Evolutionary conservation across 2,113 vertebrate genomes (phyloP).

Genomic region (Nansenia antarctica): DNA sequence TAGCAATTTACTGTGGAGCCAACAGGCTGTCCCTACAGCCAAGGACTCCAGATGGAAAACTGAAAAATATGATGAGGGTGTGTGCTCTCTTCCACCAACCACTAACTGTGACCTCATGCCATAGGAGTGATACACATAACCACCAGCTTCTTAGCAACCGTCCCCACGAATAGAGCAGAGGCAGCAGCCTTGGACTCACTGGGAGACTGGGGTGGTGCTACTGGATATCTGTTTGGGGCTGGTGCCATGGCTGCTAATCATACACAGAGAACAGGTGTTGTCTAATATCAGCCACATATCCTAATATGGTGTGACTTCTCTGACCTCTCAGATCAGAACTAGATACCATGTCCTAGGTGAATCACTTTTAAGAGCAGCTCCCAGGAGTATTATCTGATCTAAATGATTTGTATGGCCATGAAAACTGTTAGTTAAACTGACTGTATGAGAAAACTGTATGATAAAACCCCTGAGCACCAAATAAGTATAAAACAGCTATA

Average conservation of each 20-base stretch:
- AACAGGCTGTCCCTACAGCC: slow-evolving; percentile 24
- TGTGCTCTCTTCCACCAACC: slow-evolving; percentile 47
- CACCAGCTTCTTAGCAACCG: slow-evolving; percentile 33
- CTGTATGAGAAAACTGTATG: too few species aligned
- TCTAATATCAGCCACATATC: neutral
- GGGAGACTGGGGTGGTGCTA: neutral
- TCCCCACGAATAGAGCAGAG: slow-evolving; percentile 14
- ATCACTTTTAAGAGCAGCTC: neutral
- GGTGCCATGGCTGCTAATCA: neutral
- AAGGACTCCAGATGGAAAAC: slow-evolving; percentile 52
- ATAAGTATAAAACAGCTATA: neutral
- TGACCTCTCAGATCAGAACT: neutral
- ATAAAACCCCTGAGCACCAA: neutral
- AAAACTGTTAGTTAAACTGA: neutral
- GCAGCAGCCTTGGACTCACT: neutral
- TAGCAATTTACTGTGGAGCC: slow-evolving; percentile 9
- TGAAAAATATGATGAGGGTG: slow-evolving; percentile 36
- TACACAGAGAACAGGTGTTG: slow-evolving; percentile 30
- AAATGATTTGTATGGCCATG: neutral
- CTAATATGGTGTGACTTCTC: neutral
- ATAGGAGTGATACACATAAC: slow-evolving; percentile 30
- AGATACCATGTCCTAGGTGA: neutral
- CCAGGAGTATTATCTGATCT: neutral
- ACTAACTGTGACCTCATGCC: slow-evolving; percentile 51
- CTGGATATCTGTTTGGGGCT: too few species aligned